Conservation (phyloP, 1,140 invertebrate genomes). For the Micrasema minimum region DNA sequence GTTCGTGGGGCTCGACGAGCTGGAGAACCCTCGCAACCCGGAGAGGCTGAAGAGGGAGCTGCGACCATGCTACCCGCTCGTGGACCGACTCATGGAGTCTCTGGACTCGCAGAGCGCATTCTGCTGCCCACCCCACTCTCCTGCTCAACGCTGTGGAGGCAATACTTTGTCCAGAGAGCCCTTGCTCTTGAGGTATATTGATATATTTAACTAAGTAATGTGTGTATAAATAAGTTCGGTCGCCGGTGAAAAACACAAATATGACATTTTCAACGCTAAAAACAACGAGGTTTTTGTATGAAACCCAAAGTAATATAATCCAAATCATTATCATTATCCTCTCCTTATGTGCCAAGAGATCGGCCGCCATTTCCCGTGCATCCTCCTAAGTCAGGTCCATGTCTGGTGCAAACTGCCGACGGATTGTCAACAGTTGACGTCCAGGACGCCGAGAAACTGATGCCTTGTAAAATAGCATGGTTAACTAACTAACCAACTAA, state of each 20-base stretch:
- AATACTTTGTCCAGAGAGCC: constrained; percentile 76
- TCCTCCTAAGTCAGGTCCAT: too few species aligned
- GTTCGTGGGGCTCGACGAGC: constrained; percentile 80
- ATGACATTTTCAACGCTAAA: neutral
- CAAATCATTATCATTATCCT: too few species aligned
- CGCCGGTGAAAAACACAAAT: neutral
- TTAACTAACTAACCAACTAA: too few species aligned
- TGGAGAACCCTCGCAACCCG: constrained; percentile 78
- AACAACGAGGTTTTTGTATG: too few species aligned
- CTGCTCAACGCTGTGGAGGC: constrained; percentile 73
- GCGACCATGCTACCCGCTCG: constrained; percentile 76
- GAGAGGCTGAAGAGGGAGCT: constrained; percentile 84
- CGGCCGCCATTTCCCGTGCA: too few species aligned
- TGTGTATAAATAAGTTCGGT: neutral
- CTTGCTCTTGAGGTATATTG: constrained; percentile 76
- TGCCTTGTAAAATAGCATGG: too few species aligned
- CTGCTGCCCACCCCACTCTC: constrained; percentile 68
- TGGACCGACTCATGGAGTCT: constrained; percentile 79
- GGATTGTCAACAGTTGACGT: too few species aligned
- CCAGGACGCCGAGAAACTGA: too few species aligned
- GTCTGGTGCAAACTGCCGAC: too few species aligned
- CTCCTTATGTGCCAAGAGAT: too few species aligned
- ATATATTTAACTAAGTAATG: too few species aligned
- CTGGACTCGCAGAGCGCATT: constrained; percentile 73
- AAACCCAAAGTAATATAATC: too few species aligned